Evolutionary conservation across 2,113 vertebrate genomes (phyloP), one percentile per base, ranked within the genome.

Genomic region (Etia nguti): DNA sequence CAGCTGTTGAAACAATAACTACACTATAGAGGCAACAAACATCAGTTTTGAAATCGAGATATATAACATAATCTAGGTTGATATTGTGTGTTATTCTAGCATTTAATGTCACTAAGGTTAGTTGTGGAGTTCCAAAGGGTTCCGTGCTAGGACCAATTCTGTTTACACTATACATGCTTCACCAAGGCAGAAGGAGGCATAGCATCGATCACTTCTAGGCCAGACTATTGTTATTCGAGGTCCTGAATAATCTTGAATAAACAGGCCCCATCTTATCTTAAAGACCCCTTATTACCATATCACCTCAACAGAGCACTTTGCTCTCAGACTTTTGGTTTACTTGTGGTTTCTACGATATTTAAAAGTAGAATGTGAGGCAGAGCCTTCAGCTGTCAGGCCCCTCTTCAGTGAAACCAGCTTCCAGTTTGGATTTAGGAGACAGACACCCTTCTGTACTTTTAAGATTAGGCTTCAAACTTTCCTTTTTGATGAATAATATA

Each of bases 311-410:
- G 5, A 54, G 52, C 52, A 6, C 52, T 22, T 22, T 10, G 20
- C 3, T 52, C 20, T 54, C 52, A 54, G 10, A 54, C 52, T 22
- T 20, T 0, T 20, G 50, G 50, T 20, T 52, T 1, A 54, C 20
- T 22, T 54, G 52, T 54, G 20, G 1, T 54, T 54, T 22, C 46
- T 50, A 15, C 4, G 16, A 18, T 50, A 54, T 54, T 54, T 54
- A 22, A 54, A 22, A 54, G 52, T 3, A 54, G 52, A 55, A 55
- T 55, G 52, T 20, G n/a, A 55, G 0, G 52, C 52, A 55, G 52
- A 22, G 52, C 52, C n/a, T 0, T 55, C n/a, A 55, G n/a, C n/a
- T 55, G 0, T 0, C n/a, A 22, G 52, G 52, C 22, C n/a, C 52
- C 52, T 11, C 52, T 54, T 55, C 52, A 55, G 52, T 22, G 22